Percentiles rank a stretch among this genome's conserved stretches.
Conservation (phyloP, 1,140 invertebrate genomes). For the Scaptomyza montana region DNA sequence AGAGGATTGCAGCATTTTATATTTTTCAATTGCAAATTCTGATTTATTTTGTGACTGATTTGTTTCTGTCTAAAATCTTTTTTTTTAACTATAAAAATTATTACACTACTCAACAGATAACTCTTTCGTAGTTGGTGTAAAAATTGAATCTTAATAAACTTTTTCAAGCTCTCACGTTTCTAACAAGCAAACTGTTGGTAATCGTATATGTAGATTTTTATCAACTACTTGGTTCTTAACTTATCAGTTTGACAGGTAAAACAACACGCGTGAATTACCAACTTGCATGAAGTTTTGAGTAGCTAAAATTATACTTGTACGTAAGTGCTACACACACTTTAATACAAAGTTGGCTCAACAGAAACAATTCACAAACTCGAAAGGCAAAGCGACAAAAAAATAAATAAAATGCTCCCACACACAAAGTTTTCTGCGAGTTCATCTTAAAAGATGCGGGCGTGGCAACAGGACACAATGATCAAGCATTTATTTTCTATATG, state of each 20-base stretch:
- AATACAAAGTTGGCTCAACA: constrained; percentile 15
- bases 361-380: constrained; percentile 39
- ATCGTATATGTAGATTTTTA: neutral
- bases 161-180: too few species aligned
- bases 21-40: too few species aligned
- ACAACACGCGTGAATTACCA: neutral
- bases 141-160: too few species aligned
- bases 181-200: neutral
- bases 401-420: neutral
- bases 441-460: constrained; percentile 25
- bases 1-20: too few species aligned
- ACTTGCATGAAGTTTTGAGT: constrained; percentile 14
- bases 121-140: too few species aligned
- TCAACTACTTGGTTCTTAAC: neutral
- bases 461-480: constrained; percentile 12
- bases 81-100: too few species aligned
- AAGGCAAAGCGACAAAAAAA: constrained; percentile 14
- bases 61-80: too few species aligned
- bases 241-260: constrained; percentile 14
- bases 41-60: too few species aligned
- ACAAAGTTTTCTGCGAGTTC: constrained; percentile 38
- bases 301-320: neutral
- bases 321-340: neutral
- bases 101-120: too few species aligned
- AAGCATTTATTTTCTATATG: constrained; percentile 31